Conservation (phyloP, 2,797 vertebrate genomes). For the Clarias fuscus region DNA sequence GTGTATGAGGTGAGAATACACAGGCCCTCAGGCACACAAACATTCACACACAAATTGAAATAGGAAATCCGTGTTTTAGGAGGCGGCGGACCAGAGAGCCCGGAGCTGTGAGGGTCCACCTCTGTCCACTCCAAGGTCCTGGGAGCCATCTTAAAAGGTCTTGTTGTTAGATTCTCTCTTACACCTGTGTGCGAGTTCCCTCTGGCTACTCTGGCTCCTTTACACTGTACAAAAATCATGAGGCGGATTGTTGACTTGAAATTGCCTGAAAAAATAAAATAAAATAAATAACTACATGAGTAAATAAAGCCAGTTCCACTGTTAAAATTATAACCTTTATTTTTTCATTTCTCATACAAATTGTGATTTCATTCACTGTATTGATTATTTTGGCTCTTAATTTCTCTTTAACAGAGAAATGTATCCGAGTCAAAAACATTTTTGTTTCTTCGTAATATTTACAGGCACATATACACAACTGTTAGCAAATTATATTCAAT, state of each 20-base stretch:
- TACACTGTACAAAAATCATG: background rate
- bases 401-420: constrained; percentile 66
- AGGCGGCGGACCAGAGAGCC: background rate
- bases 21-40: background rate
- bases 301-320: constrained; percentile 33
- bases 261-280: background rate
- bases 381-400: constrained; percentile 59
- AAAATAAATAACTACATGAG: background rate
- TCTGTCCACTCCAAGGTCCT: background rate
- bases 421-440: constrained; percentile 48
- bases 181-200: background rate
- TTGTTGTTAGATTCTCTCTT: background rate
- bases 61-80: background rate
- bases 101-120: background rate
- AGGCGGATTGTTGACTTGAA: background rate
- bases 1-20: background rate
- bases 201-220: background rate
- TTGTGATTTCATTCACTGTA: constrained; percentile 60
- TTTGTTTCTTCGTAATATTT: constrained; percentile 68
- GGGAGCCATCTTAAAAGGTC: background rate
- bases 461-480: constrained; percentile 76
- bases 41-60: background rate
- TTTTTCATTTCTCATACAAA: constrained; percentile 71
- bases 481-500: constrained; percentile 75
- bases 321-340: constrained; percentile 77